Base-by-base conservation (phyloP, 1,140 invertebrate species). In the Aphidius gifuensis region DNA sequence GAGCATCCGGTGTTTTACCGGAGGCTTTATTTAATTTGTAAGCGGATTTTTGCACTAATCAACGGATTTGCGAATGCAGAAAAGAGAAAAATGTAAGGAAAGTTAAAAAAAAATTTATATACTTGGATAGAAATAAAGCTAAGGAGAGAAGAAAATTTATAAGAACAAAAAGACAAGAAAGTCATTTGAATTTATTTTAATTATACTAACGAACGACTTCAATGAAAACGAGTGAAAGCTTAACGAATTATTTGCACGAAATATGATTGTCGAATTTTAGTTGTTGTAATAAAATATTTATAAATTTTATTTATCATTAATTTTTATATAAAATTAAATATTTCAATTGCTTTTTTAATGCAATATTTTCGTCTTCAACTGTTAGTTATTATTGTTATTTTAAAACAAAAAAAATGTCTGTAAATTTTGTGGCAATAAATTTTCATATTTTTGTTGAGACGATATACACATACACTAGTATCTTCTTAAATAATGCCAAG, bases 131-230 rank as follows among this genome's bases (percentile, higher is more conserved):
- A 57, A 21, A 49, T 46, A 69, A 77, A 75, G 71, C 68, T 65
- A 58, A 50, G 60, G 65, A 64, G 73, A 69, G 69, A 74, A 71
- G 23, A 32, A 32, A 32, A 32, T 32, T 32, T 32, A 32, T 32
- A 32, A 32, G 23, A 32, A 32, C 2, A 4, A 32, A 2, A 32
- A 32, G 23, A 32, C 16, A 77, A 78, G 76, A 73, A 75, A 78
- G 74, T 80, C 74, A 79, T 80, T 80, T 80, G 77, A 80, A 80
- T 80, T 79, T 80, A 79, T 79, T 78, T 80, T 80, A 79, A 80
- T 80, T 80, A 80, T 78, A 77, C 77, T 80, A 79, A 80, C 77
- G 77, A 79, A 76, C 75, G 69, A 21, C n/a, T 38, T 45, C 23
- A 54, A 62, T 32, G 9, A 40, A 45, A 45, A 61, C 9, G 46